Evolutionary conservation across 2,113 vertebrate genomes (phyloP), one percentile per base, ranked within the genome.

Genomic region (Rhegmatorhina hoffmannsi): DNA sequence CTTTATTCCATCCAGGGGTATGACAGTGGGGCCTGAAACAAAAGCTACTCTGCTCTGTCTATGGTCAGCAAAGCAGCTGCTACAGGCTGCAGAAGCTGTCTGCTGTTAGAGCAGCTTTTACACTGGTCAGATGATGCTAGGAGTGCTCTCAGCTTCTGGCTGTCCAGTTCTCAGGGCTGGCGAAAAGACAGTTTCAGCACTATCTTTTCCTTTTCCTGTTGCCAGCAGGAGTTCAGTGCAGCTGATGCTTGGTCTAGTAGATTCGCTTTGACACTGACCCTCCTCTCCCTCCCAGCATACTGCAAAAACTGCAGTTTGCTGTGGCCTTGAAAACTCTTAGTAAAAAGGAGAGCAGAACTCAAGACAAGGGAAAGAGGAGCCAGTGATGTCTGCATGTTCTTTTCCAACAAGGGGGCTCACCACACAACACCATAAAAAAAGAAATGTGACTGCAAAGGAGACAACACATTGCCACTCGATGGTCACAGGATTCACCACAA

Each of bases 51-150:
- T 89, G 88, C 75, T 29, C 79, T 70, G 70, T 72, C 40, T 4
- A 2, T 6, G 29, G 83, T 44, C 85, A 75, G 92, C 78, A 86
- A 67, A 86, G 83, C 92, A 94, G 87, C 90, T 94, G 94, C 67
- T 85, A 63, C 11, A 10, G 55, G 56, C 75, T 60, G 36, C 91
- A 62, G 76, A 94, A 84, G 89, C 74, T 93, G 94, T 20, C 82
- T 53, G 81, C 67, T 34, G 28, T 85, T 67, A 40, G 20, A 88
- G 31, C 55, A 88, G 91, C 43, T 88, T 73, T 86, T 56, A 19
- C 13, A 7, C 29, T 4, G 40, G 26, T 49, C 74, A 68, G 77
- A 84, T 4, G 73, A 67, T 36, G 59, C 44, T 49, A 60, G 55
- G 68, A 92, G 85, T 59, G 29, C 34, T 34, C 55, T 59, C 18